Conservation (phyloP, 2,888 invertebrate species). For the Gastrophysa polygoni region DNA sequence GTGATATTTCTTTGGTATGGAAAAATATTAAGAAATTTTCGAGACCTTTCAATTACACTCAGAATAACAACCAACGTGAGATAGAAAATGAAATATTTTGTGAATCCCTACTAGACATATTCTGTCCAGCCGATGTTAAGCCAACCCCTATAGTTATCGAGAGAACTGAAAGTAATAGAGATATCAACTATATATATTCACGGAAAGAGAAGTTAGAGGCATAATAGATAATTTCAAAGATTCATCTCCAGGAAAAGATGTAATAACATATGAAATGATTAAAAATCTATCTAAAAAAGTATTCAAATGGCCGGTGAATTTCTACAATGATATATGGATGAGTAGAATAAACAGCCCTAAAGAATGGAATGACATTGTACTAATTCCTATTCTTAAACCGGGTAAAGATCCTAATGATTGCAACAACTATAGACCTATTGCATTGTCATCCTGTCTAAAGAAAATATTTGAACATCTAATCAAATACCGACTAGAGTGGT, state of each 20-base stretch:
- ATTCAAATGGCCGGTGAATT: background rate
- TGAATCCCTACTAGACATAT: background rate
- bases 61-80: background rate
- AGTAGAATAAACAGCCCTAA: background rate
- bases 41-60: background rate
- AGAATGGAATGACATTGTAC: conserved; percentile 6
- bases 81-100: background rate
- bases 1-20: background rate
- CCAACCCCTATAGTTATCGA: background rate
- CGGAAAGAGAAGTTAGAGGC: background rate
- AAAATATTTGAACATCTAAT: conserved; percentile 15
- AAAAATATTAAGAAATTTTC: background rate
- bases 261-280: conserved; percentile 7
- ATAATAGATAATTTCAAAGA: conserved; percentile 5
- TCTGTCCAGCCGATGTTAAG: no score
- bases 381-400: conserved; percentile 17
- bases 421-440: conserved; percentile 13
- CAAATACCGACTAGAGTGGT: conserved; percentile 14
- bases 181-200: background rate
- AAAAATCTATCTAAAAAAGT: conserved; percentile 2
- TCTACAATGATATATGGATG: background rate
- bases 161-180: background rate
- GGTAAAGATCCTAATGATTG: background rate
- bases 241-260: conserved; percentile 12
- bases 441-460: conserved; percentile 5